These are phyloP conservation scores for Brachynemurus nebulosus DNA, from an alignment of 2,888 invertebrate species.

Conservation along the genomic window DNA sequence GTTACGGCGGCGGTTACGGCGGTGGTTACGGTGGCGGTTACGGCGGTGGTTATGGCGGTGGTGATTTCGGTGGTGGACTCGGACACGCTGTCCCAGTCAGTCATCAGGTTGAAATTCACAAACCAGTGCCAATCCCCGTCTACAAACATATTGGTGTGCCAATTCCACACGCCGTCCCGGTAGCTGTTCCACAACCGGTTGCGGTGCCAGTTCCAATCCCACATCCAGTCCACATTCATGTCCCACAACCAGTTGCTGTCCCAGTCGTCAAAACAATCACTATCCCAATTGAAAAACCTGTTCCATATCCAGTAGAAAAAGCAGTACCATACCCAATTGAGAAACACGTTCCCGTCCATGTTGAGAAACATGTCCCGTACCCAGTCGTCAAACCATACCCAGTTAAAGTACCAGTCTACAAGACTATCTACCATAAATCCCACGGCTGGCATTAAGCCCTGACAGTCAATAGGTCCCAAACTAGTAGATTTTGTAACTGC, in stretches of 20 bases:
- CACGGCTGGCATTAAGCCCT: slow-evolving; percentile 17
- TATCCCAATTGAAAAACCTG: slow-evolving; percentile 56
- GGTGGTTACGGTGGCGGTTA: slow-evolving; percentile 19
- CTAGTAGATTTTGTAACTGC: no score
- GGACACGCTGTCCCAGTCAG: slow-evolving; percentile 37
- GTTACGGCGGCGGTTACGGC: slow-evolving; percentile 11
- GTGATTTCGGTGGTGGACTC: slow-evolving; percentile 19
- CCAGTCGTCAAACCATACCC: slow-evolving; percentile 54
- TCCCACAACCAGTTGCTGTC: slow-evolving; percentile 52
- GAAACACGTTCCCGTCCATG: slow-evolving; percentile 53
- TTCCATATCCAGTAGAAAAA: slow-evolving; percentile 55
- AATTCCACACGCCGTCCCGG: slow-evolving; percentile 33
- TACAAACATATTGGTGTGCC: slow-evolving; percentile 36
- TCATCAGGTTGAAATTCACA: slow-evolving; percentile 53
- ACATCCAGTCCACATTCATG: slow-evolving; percentile 53
- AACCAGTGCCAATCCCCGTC: slow-evolving; percentile 42
- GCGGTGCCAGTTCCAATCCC: slow-evolving; percentile 50
- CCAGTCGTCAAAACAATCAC: slow-evolving; percentile 54
- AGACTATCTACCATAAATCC: slow-evolving; percentile 49
- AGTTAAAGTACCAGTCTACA: slow-evolving; percentile 56
- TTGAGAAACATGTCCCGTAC: slow-evolving; percentile 53
- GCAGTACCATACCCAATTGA: slow-evolving; percentile 49
- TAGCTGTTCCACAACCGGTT: slow-evolving; percentile 53
- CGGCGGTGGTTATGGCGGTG: slow-evolving; percentile 23
- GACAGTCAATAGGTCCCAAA: no score